phyloP scores from a whole-genome alignment of 2,113 vertebrate species.

The Sturnira hondurensis region DNA sequence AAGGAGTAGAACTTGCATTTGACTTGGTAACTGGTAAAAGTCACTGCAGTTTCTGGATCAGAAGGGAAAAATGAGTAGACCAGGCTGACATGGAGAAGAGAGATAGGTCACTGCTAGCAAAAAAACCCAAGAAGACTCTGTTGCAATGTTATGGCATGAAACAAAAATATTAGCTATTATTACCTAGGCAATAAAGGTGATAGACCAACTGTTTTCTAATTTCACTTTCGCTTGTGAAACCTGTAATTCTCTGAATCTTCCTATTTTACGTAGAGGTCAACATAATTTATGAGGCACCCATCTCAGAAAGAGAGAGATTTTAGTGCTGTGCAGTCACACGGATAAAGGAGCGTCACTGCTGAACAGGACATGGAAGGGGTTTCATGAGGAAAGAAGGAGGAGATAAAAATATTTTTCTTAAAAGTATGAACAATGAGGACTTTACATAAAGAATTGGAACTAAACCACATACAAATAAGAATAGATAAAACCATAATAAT shows the following conservation, averaged over 20 bases:
- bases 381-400: not conserved
- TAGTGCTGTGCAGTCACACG: not conserved
- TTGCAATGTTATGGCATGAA: not conserved
- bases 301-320: not conserved
- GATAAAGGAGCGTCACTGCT: not conserved
- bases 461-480: not conserved
- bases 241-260: not conserved
- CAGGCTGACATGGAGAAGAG: not conserved
- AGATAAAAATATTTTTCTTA: not conserved
- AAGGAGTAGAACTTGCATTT: not conserved
- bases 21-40: not conserved
- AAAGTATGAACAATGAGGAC: not conserved
- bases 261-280: not conserved
- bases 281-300: not conserved
- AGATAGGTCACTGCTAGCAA: not conserved
- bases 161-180: not conserved
- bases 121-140: not conserved
- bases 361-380: not conserved
- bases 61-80: not conserved
- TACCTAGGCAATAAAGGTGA: not conserved
- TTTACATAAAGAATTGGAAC: slow-evolving; percentile 4
- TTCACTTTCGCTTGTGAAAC: not conserved
- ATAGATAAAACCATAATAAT: not conserved
- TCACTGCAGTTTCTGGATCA: not conserved
- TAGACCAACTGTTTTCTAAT: not conserved